Evolutionary conservation across 2,113 vertebrate species (phyloP), one percentile per base, ranked within the genome.

Genomic region (Mormoops blainvillei): DNA sequence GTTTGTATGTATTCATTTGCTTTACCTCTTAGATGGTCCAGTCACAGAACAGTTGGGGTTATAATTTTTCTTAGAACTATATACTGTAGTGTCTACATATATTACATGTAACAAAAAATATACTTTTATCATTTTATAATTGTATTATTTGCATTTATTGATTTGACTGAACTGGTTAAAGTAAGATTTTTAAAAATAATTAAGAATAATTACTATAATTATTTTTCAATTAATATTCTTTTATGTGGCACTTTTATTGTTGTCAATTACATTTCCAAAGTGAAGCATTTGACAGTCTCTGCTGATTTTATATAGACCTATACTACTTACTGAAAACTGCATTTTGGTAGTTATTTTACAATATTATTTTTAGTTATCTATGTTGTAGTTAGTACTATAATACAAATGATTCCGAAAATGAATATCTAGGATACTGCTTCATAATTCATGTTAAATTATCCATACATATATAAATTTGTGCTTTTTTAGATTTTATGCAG

Each of bases 121-220:
- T 67, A 78, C 15, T 74, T 87, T 63, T 78, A 28, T 70, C 20
- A 56, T 36, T 80, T 74, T 56, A 70, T 83, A 68, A 26, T 77
- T 68, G 6, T 41, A 36, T 38, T 87, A 22, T 58, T 77, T 67
- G 18, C 11, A 91, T 24, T 84, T 68, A 67, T 5, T 58, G 67
- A 94, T 87, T 83, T 84, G 87, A 89, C 45, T 93, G 28, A 54
- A 7, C 91, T 91, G 2, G n/a, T 95, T 96, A 22, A 68, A 68
- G 16, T 85, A 48, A 93, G n/a, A 38, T 65, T 96, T 93, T 15
- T 36, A 89, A 56, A 94, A 73, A 7, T 68, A 63, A 56, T 90
- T 81, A 67, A 82, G 83, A 95, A 77, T 58, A 48, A 90, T 70
- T 73, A n/a, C 16, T 36, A 4, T 94, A 56, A 18, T 67, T 91